Evolutionary conservation across 2,888 invertebrate species (phyloP).

Genomic region (Drosophila falleni): DNA sequence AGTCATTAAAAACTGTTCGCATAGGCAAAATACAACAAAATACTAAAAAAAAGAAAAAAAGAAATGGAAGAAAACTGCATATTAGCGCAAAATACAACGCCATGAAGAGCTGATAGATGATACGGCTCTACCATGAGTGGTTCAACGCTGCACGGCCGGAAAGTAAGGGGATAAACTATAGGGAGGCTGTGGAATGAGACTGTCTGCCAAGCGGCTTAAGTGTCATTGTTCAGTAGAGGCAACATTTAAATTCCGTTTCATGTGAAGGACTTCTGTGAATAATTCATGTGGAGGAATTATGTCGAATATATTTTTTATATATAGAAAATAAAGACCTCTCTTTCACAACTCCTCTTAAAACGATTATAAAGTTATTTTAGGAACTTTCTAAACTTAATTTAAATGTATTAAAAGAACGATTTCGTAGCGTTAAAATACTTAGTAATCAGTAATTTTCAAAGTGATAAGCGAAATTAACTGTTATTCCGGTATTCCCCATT

Average conservation of each 20-base stretch:
- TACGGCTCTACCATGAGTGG: constrained; percentile 20
- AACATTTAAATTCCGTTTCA: constrained; percentile 74
- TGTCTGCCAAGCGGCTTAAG: constrained; percentile 76
- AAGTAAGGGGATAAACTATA: neutral
- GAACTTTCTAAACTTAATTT: neutral
- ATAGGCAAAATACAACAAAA: constrained; percentile 67
- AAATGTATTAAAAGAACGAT: neutral
- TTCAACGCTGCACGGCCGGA: constrained; percentile 5
- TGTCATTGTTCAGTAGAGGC: constrained; percentile 70
- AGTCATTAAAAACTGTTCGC: constrained; percentile 80
- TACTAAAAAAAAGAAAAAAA: constrained; percentile 14
- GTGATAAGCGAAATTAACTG: neutral
- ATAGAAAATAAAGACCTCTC: neutral
- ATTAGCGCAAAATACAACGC: constrained; percentile 76
- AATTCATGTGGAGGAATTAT: constrained; percentile 60
- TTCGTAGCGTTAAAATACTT: no score
- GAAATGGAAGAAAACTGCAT: constrained; percentile 65
- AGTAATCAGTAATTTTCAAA: neutral
- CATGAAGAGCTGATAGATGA: constrained; percentile 56
- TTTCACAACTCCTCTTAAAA: neutral
- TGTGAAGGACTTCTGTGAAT: constrained; percentile 59
- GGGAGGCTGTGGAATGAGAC: constrained; percentile 40
- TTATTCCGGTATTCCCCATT: neutral
- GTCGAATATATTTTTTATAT: constrained; percentile 22
- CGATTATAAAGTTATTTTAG: neutral